Conservation (phyloP, 2,113 vertebrate species). For the Paradoxurus hermaphroditus region DNA sequence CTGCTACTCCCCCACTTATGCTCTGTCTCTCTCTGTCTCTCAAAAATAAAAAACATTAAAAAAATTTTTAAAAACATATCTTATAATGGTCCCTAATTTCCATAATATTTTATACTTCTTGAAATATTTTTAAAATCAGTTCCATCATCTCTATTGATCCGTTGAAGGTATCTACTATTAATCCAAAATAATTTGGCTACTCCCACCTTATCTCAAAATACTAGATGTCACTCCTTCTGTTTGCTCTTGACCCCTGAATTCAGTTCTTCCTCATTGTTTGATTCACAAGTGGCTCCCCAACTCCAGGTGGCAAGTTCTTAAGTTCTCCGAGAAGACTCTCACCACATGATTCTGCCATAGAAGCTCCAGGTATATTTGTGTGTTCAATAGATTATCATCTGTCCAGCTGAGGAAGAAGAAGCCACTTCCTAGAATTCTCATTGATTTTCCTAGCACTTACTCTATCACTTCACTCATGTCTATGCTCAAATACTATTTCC, state of each 20-base stretch:
- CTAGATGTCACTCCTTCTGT: background rate
- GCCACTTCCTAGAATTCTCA: background rate
- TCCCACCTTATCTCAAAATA: background rate
- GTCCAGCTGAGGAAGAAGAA: background rate
- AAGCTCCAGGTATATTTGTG: no score
- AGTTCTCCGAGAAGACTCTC: background rate
- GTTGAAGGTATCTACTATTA: background rate
- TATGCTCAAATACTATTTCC: background rate
- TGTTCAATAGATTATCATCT: background rate
- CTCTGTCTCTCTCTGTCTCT: no score
- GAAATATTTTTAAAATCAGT: background rate
- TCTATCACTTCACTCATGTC: background rate
- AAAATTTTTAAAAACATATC: background rate
- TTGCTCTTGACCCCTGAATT: background rate
- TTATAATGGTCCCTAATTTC: background rate
- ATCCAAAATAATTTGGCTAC: background rate
- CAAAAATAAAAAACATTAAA: no score
- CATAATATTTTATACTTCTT: background rate
- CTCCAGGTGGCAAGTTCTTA: background rate
- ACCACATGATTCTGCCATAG: background rate
- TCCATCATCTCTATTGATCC: background rate
- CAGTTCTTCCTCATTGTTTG: background rate
- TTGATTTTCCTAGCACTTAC: background rate
- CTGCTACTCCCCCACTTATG: no score
- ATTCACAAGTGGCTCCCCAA: background rate